Base-by-base conservation (phyloP, 1,140 invertebrate genomes). In the Oscheius sp. region DNA sequence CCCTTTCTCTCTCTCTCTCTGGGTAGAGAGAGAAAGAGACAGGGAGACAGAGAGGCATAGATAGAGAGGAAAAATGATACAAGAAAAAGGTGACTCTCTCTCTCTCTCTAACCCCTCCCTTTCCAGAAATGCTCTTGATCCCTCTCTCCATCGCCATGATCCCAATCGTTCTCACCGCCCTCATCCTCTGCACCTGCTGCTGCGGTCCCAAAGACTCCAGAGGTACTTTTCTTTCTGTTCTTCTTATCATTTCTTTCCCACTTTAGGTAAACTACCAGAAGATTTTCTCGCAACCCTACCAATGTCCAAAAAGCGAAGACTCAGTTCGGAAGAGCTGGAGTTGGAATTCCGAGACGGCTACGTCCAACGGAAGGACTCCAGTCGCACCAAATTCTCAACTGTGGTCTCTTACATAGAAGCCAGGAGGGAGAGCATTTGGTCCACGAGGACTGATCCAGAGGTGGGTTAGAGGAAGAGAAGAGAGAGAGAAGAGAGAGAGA, bases 91-190 rank as follows among this genome's bases (percentile, higher is more conserved):
- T n/a, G n/a, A n/a, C n/a, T n/a, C n/a, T n/a, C n/a, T n/a, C n/a
- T n/a, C n/a, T n/a, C n/a, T n/a, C n/a, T n/a, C n/a, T n/a, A n/a
- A n/a, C n/a, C n/a, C n/a, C n/a, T n/a, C 38, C 28, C 7, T 23
- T 55, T 20, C 18, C 79, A 18, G 77, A 79, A 38, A 49, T 79
- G 52, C 29, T 79, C 26, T 29, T 79, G 7, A 79, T 79, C 68
- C 78, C 78, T 20, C n/a, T 79, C 4, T 68, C 77, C 3, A 79
- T 79, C 45, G 65, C 72, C n/a, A 74, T 79, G 52, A 79, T 79
- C 23, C 78, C 78, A 10, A n/a, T 79, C 26, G 73, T 65, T 3
- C 64, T 79, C 3, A 72, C 75, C 35, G 55, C 74, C 23, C 67
- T 79, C 2, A 64, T 79, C 10, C 23, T 79, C 2, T 79, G 78